Percentiles rank a stretch among this genome's conserved stretches.
phyloP scores from a whole-genome alignment of 2,888 invertebrate genomes.

The Andrena minutula region DNA sequence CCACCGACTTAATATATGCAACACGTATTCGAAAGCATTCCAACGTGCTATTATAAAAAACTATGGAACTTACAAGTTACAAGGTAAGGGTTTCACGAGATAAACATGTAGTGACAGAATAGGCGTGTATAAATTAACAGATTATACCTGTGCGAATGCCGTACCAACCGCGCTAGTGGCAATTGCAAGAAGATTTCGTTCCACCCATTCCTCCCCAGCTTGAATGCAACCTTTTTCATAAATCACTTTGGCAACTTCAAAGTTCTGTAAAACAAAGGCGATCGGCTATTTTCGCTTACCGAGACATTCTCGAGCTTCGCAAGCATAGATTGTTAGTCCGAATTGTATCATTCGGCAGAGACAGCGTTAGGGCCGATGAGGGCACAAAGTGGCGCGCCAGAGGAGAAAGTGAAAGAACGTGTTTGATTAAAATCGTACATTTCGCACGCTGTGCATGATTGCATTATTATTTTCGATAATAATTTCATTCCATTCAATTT shows the following conservation, averaged over 20 bases:
- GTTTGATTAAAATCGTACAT: no score
- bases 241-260: conserved; percentile 93
- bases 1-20: no score
- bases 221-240: conserved; percentile 98
- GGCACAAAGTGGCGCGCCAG: no score
- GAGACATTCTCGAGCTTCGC: conserved; percentile 19
- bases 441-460: no score
- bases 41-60: no score
- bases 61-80: neutral
- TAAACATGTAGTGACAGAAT: neutral
- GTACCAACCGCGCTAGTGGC: conserved; percentile 95
- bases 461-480: no score
- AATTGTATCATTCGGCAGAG: conserved; percentile 9
- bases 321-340: conserved; percentile 49
- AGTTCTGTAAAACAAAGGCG: conserved; percentile 87
- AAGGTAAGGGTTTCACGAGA: neutral
- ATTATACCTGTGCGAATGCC: conserved; percentile 95
- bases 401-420: no score
- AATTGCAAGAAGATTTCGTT: conserved; percentile 96
- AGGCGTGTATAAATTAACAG: conserved; percentile 18
- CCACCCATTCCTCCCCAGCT: conserved; percentile 97
- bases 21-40: no score
- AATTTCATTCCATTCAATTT: no score
- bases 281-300: conserved; percentile 65
- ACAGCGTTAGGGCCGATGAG: conserved; percentile 2